Conservation (phyloP, 2,888 invertebrate species). For the Ligdia adustata region DNA sequence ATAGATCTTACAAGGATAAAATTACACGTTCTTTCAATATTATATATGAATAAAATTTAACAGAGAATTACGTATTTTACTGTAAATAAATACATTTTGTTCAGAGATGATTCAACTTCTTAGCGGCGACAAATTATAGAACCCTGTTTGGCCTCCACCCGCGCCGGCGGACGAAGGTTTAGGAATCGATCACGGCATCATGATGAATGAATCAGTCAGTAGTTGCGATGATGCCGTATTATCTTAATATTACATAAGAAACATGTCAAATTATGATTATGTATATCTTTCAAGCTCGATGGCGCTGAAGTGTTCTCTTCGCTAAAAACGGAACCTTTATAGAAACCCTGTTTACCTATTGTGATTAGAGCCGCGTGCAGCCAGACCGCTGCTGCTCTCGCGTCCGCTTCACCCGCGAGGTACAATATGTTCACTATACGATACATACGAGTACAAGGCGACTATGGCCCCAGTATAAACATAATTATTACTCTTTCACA, state of each 20-base stretch:
- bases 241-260: conserved; percentile 14
- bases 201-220: conserved; percentile 30
- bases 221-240: conserved; percentile 20
- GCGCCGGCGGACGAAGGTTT: conserved; percentile 1
- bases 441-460: conserved; percentile 13
- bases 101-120: conserved; percentile 8
- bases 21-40: conserved; percentile 2
- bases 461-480: conserved; percentile 18
- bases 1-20: conserved; percentile 6
- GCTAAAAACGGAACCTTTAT: conserved; percentile 49
- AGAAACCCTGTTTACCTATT: conserved; percentile 74
- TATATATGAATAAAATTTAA: conserved; percentile 1
- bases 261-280: conserved; percentile 17
- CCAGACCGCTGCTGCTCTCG: not conserved
- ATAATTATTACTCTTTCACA: conserved; percentile 9
- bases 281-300: conserved; percentile 7
- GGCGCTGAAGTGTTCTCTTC: conserved; percentile 21
- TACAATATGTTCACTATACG: conserved; percentile 5
- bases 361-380: conserved; percentile 28
- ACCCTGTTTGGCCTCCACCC: conserved; percentile 17
- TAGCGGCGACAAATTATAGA: conserved; percentile 10
- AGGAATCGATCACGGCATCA: conserved; percentile 19
- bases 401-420: not conserved
- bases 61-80: not conserved
- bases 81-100: conserved; percentile 12